These are phyloP conservation scores for Trachythela sp. DNA, from an alignment of 64 coral and sea anemone genomes.

Conservation along the genomic window DNA sequence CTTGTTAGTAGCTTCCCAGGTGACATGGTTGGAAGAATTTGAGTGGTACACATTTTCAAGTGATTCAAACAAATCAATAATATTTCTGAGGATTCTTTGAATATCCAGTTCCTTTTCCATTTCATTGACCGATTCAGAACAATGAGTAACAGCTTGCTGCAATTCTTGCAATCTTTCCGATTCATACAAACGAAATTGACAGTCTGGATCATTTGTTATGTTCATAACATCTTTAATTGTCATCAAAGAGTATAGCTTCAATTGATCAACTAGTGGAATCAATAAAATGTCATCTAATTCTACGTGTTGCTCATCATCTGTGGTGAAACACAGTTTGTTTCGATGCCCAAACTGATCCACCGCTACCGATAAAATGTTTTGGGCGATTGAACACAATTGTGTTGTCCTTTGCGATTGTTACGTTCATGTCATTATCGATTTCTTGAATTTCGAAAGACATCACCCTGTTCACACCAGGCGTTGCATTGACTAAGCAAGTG, in stretches of 20 bases:
- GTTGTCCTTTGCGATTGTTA: conserved; percentile 12
- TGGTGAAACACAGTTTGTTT: conserved; percentile 26
- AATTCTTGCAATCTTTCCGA: conserved; percentile 21
- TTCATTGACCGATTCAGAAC: not conserved
- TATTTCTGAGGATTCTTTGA: not conserved
- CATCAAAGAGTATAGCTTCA: conserved; percentile 19
- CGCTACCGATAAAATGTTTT: conserved; percentile 41
- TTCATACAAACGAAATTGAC: conserved; percentile 9
- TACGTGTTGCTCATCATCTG: too few species aligned
- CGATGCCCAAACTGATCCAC: conserved; percentile 39
- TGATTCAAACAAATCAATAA: too few species aligned
- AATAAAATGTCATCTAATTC: too few species aligned
- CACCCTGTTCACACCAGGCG: conserved; percentile 35
- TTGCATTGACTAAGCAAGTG: conserved; percentile 10
- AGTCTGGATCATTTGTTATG: not conserved
- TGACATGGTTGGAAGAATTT: too few species aligned
- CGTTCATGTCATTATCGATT: conserved; percentile 15
- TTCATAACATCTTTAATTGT: conserved; percentile 35
- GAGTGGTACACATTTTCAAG: too few species aligned
- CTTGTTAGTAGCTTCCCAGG: too few species aligned
- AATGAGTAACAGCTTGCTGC: not conserved
- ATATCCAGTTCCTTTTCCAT: not conserved
- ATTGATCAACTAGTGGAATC: not conserved
- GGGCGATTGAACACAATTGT: conserved; percentile 36
- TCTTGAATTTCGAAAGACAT: conserved; percentile 30